Evolutionary conservation across 2,888 invertebrate species (phyloP).

Genomic region (Seladonia tumulorum): DNA sequence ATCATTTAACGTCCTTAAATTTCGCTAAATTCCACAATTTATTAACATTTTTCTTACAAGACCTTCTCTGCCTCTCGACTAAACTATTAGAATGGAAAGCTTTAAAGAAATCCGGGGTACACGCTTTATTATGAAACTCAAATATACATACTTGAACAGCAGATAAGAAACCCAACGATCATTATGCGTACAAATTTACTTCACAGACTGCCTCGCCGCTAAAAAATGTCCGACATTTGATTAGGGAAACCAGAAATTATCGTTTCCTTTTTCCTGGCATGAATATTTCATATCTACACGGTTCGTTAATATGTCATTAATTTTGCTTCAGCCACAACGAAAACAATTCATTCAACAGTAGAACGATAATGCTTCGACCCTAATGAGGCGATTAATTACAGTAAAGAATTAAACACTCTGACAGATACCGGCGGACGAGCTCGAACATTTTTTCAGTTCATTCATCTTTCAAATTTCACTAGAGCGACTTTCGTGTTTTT

Average conservation of each 20-base stretch:
- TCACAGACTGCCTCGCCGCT: slow-evolving; percentile 63
- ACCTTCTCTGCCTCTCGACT: not conserved
- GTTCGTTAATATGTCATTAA: slow-evolving; percentile 19
- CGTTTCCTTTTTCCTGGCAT: slow-evolving; percentile 32
- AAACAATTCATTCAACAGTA: not conserved
- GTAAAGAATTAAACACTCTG: slow-evolving; percentile 3
- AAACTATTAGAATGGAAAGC: slow-evolving; percentile 33
- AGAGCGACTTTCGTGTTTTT: slow-evolving; percentile 36
- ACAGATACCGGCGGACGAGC: slow-evolving; percentile 21
- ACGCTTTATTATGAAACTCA: slow-evolving; percentile 55
- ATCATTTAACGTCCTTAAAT: not conserved
- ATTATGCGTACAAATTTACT: slow-evolving; percentile 68
- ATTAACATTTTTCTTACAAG: not conserved
- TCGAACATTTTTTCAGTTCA: slow-evolving; percentile 34
- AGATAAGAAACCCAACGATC: slow-evolving; percentile 59
- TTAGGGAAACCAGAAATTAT: slow-evolving; percentile 63
- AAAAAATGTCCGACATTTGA: slow-evolving; percentile 70
- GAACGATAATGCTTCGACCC: not conserved
- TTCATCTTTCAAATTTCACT: slow-evolving; percentile 55
- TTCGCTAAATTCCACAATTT: not conserved
- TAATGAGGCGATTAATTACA: not conserved
- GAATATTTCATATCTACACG: slow-evolving; percentile 27
- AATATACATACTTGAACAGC: slow-evolving; percentile 60
- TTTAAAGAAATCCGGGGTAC: slow-evolving; percentile 40
- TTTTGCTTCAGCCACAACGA: slow-evolving; percentile 17